Base-by-base conservation (phyloP, 2,888 invertebrate species). In the Agelastica alni region DNA sequence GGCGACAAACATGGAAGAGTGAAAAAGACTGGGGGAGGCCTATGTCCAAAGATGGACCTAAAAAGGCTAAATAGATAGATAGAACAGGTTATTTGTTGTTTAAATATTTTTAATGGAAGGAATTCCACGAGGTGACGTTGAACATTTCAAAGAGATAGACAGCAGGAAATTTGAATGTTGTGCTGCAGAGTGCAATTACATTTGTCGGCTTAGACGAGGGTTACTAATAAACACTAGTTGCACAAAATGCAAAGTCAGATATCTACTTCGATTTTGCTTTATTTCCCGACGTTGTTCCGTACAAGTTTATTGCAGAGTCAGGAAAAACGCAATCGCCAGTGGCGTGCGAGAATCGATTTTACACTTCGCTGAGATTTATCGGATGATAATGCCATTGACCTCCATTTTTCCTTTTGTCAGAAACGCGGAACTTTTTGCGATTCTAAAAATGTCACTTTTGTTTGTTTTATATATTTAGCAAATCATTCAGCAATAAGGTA, bases 241-340 rank as follows among this genome's bases (percentile, higher is more conserved):
- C 67, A 64, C 65, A 65, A 67, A 67, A 62, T 67, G 68, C 67
- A 63, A 49, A 61, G 66, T 68, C 66, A 67, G 68, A 56, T 52
- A 39, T 39, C 20, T 12, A 63, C 59, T 62, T 52, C 53, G 58
- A 60, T 59, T 64, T 57, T 56, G 65, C 65, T 63, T 65, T 65
- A 64, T 73, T 72, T 68, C 68, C 70, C 67, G 71, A 68, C 68
- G 69, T 65, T 53, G 55, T 58, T 65, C 71, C 69, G 68, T 65
- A 63, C 65, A 68, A 66, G 62, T 70, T 69, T 64, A 60, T 63
- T 65, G 63, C 66, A 62, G 60, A 56, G 67, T 67, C 68, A 67
- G 69, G 64, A 59, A 69, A 65, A 67, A 64, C 44, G 46, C 51
- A 36, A 39, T 30, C 17, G 20, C 16, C 46, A 60, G 58, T 55